Conservation (phyloP, 2,797 vertebrate species). For the Tarsius wallacei region DNA sequence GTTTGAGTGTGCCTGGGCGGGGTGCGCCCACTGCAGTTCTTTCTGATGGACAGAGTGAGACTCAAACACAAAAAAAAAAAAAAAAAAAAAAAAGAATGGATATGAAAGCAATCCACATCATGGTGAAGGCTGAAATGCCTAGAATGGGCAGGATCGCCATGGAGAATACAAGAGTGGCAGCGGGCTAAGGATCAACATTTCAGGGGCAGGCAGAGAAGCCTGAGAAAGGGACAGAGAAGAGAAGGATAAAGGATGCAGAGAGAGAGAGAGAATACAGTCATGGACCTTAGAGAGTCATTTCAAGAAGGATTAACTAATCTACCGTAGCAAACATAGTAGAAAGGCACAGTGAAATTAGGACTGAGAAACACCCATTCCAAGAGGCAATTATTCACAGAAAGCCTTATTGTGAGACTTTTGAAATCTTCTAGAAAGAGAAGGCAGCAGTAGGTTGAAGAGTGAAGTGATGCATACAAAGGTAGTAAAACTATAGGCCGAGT, state of each 20-base stretch:
- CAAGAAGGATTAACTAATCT: slow-evolving; percentile 31
- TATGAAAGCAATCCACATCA: background rate
- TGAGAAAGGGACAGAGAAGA: background rate
- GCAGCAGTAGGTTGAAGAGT: background rate
- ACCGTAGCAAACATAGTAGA: slow-evolving; percentile 6
- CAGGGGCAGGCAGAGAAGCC: background rate
- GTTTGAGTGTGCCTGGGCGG: too few relatives aligned
- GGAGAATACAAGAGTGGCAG: background rate
- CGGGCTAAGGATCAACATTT: background rate
- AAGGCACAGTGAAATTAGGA: background rate
- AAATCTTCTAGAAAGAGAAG: slow-evolving; percentile 20
- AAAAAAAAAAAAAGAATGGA: background rate
- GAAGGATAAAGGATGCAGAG: background rate
- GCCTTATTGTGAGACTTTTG: slow-evolving; percentile 11
- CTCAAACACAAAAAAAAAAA: too few relatives aligned
- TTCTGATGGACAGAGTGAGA: too few relatives aligned
- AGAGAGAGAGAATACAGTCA: background rate
- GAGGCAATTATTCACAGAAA: background rate
- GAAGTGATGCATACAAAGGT: background rate
- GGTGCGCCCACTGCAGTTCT: too few relatives aligned
- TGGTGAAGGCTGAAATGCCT: background rate
- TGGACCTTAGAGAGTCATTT: background rate
- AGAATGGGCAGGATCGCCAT: background rate
- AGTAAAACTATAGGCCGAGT: background rate
- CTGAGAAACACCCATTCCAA: background rate